A percentile compares a stretch with the other conserved stretches of the same genome.
These are phyloP conservation scores for Porites lutea DNA, from an alignment of 64 coral and sea anemone species.

Conservation along the genomic window DNA sequence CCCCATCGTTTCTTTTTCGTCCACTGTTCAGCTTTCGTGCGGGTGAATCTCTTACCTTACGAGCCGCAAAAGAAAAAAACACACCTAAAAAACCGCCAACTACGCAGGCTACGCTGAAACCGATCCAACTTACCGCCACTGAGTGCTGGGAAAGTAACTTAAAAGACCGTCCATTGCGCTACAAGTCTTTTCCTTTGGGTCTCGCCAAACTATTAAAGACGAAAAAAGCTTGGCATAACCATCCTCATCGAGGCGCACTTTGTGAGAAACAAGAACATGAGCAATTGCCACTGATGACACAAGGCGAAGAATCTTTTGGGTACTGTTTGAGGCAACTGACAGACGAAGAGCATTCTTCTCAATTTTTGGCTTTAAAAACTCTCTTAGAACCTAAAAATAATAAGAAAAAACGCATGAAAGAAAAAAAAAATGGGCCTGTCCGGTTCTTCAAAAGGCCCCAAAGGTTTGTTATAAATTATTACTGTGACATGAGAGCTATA, in stretches of 20 bases:
- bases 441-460: too few species aligned
- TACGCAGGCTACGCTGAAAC: not conserved
- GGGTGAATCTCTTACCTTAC: too few species aligned
- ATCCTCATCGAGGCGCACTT: slow-evolving; percentile 2
- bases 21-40: too few species aligned
- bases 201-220: slow-evolving; percentile 19
- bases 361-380: not conserved
- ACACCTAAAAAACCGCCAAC: too few species aligned
- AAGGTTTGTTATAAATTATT: too few species aligned
- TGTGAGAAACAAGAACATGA: not conserved
- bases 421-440: not conserved
- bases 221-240: slow-evolving; percentile 22
- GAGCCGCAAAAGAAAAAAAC: too few species aligned
- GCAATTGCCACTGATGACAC: slow-evolving; percentile 27
- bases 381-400: not conserved
- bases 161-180: not conserved
- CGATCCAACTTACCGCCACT: slow-evolving; percentile 22
- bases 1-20: too few species aligned
- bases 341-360: not conserved
- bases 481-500: too few species aligned
- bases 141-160: not conserved
- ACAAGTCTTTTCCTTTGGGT: slow-evolving; percentile 9
- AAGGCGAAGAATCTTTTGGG: not conserved
- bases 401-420: too few species aligned
- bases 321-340: not conserved